Evolutionary conservation across 2,797 vertebrate species (phyloP).

Genomic region (Notolepis coatsorum): DNA sequence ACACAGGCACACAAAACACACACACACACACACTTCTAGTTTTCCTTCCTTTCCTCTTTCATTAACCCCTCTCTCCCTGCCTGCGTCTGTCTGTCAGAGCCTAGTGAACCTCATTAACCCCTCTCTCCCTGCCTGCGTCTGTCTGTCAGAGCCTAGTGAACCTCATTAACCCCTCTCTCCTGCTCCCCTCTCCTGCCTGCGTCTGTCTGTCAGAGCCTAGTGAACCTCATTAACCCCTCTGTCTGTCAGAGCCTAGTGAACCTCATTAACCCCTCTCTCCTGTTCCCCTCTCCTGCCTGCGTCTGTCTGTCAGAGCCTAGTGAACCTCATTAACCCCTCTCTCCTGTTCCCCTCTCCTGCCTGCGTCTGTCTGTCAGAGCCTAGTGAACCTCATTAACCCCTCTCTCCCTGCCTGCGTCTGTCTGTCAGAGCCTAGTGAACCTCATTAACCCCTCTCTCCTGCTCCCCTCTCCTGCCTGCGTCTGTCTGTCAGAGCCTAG

Average conservation of each 20-base stretch:
- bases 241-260: constrained; percentile 55
- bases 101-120: too few relatives aligned
- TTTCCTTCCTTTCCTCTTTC: constrained; percentile 28
- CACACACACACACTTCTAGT: constrained; percentile 12
- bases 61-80: constrained; percentile 45
- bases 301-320: too few relatives aligned
- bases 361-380: too few relatives aligned
- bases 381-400: too few relatives aligned
- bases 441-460: constrained; percentile 46
- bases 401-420: constrained; percentile 51
- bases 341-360: constrained; percentile 40
- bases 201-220: too few relatives aligned
- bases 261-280: constrained; percentile 46
- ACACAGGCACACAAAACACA: constrained; percentile 11
- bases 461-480: too few relatives aligned
- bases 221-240: too few relatives aligned
- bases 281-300: too few relatives aligned
- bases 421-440: too few relatives aligned
- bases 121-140: constrained; percentile 51
- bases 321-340: too few relatives aligned
- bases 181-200: constrained; percentile 39
- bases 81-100: too few relatives aligned
- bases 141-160: constrained; percentile 96
- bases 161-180: constrained; percentile 88
- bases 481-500: too few relatives aligned